phyloP scores from a whole-genome alignment of 1,140 invertebrate species.

The Drosophila rufa region DNA sequence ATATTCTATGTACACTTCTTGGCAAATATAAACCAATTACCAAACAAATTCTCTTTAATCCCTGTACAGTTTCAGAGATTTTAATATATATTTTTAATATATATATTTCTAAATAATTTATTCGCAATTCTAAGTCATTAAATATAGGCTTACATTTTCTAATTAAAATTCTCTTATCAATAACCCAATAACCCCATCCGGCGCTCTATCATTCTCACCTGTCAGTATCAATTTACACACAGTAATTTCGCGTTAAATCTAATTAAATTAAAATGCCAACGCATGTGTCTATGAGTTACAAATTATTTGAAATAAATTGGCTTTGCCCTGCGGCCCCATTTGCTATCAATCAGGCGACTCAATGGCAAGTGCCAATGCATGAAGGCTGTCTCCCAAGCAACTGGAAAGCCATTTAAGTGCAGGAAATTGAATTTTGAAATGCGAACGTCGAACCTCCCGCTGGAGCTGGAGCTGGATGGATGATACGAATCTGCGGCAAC shows the following conservation, averaged over 20 bases:
- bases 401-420: constrained; percentile 76
- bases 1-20: background rate
- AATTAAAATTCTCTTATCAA: background rate
- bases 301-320: constrained; percentile 19
- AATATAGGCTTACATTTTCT: background rate
- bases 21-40: background rate
- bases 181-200: background rate
- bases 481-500: constrained; percentile 48
- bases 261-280: constrained; percentile 6
- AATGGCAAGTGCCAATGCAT: constrained; percentile 18
- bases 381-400: constrained; percentile 33
- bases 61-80: too few relatives aligned
- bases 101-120: too few relatives aligned
- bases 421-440: constrained; percentile 75
- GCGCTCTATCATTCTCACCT: background rate
- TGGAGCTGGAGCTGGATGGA: constrained; percentile 29
- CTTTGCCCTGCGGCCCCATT: background rate
- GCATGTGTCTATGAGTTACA: background rate
- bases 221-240: background rate
- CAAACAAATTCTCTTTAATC: background rate
- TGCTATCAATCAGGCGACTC: constrained; percentile 28
- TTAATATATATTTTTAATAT: too few relatives aligned
- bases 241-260: constrained; percentile 4
- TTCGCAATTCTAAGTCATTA: too few relatives aligned
- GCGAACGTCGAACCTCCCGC: constrained; percentile 7